Conservation (phyloP, 2,888 invertebrate genomes). For the Dynastes maya region DNA sequence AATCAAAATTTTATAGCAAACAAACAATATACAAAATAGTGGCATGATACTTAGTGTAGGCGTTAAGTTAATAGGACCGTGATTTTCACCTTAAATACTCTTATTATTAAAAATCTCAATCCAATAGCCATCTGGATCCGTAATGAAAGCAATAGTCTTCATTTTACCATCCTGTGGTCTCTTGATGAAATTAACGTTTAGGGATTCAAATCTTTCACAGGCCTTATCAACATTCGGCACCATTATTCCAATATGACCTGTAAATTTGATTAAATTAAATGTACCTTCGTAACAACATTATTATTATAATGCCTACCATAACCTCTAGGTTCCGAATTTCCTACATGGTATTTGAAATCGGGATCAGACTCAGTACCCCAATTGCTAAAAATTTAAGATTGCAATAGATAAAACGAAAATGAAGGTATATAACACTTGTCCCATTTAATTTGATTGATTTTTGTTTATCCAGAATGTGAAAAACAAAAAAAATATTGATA, state of each 20-base stretch:
- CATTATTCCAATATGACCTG: constrained; percentile 91
- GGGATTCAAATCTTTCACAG: constrained; percentile 87
- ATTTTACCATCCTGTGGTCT: constrained; percentile 93
- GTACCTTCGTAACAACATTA: no score
- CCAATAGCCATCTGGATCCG: constrained; percentile 98
- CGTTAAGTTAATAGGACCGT: no score
- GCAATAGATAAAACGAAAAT: background rate
- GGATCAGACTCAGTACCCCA: constrained; percentile 94
- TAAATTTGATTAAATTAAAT: constrained; percentile 35
- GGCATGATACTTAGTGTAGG: no score
- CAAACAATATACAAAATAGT: no score
- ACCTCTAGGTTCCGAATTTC: constrained; percentile 91
- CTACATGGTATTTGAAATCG: constrained; percentile 88
- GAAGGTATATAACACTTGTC: background rate
- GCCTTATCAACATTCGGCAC: constrained; percentile 93
- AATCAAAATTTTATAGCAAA: no score
- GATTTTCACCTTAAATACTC: constrained; percentile 56
- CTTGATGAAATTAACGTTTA: constrained; percentile 92
- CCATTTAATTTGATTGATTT: no score
- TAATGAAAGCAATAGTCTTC: constrained; percentile 95
- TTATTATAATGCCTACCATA: constrained; percentile 75
- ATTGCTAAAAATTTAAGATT: constrained; percentile 78
- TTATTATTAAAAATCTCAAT: constrained; percentile 87
- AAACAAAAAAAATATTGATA: no score
- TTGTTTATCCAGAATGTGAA: no score